Evolutionary conservation across 2,113 vertebrate genomes (phyloP).

Genomic region (Maccullochella peelii): DNA sequence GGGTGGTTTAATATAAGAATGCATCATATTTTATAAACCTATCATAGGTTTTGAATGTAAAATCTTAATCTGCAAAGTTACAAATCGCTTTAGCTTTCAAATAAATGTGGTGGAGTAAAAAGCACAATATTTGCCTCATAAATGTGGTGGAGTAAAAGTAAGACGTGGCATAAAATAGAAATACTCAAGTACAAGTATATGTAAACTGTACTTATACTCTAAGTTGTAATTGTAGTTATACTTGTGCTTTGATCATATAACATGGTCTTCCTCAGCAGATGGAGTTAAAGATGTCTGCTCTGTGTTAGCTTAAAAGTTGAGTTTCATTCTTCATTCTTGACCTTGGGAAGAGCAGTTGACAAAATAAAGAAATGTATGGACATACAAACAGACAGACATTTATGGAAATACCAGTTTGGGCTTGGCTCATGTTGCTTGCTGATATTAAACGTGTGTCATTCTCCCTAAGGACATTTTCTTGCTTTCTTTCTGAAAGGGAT

Average conservation of each 20-base stretch:
- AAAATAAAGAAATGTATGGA: background rate
- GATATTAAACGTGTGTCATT: background rate
- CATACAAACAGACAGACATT: no score
- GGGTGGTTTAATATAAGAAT: background rate
- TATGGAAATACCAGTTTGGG: background rate
- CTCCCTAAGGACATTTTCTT: background rate
- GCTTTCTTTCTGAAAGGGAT: background rate
- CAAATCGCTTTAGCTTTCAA: background rate
- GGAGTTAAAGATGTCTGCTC: background rate
- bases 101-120: background rate
- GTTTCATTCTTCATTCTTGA: background rate
- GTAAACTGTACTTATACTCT: background rate
- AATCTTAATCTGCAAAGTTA: background rate
- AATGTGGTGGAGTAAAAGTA: background rate
- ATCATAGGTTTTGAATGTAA: background rate
- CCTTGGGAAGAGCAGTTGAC: background rate
- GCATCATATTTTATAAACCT: background rate
- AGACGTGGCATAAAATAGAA: background rate
- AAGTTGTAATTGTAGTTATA: background rate
- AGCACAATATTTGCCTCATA: background rate
- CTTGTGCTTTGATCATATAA: background rate
- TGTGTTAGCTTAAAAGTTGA: background rate
- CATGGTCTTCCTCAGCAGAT: background rate
- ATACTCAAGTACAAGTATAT: background rate
- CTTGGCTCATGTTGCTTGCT: background rate